A percentile compares a stretch with the other conserved stretches of the same genome.
Evolutionary conservation across 2,113 vertebrate species (phyloP).

Genomic region (Piaya cayana): DNA sequence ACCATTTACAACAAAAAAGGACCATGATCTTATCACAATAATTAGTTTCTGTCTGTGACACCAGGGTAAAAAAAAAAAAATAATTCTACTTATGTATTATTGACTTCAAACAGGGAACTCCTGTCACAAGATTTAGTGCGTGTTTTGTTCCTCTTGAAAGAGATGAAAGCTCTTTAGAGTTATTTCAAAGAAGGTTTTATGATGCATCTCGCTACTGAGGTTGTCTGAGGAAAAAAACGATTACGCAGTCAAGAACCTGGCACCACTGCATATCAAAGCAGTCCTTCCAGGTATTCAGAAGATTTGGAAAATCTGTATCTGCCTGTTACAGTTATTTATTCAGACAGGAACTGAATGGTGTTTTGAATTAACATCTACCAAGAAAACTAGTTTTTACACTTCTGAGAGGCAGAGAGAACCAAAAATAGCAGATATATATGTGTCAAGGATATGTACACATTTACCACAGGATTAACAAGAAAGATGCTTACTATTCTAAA

Average conservation of each 20-base stretch:
- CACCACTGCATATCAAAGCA: not conserved
- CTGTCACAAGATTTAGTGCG: conserved; percentile 1
- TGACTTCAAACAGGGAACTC: conserved; percentile 42
- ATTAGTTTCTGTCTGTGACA: not conserved
- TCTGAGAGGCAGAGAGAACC: not conserved
- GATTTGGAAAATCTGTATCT: not conserved
- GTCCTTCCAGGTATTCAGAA: conserved; percentile 8
- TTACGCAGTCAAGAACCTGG: conserved; percentile 3
- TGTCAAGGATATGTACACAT: not conserved
- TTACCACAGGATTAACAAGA: not conserved
- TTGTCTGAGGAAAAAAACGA: conserved; percentile 21
- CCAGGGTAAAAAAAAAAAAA: not conserved
- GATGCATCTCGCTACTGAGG: not conserved
- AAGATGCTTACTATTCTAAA: not conserved
- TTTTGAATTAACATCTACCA: not conserved
- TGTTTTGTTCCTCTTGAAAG: conserved; percentile 47
- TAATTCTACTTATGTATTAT: not conserved
- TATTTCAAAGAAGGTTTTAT: conserved; percentile 33
- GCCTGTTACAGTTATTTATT: conserved; percentile 16
- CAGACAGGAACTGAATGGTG: not conserved
- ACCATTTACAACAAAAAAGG: not conserved
- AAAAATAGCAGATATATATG: not conserved
- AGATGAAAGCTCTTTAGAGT: conserved; percentile 42
- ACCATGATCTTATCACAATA: not conserved
- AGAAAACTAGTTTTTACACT: not conserved